Percentiles rank a stretch among this genome's conserved stretches.
Conservation (phyloP, 1,140 invertebrate species). For the Monomorium pharaonis region DNA sequence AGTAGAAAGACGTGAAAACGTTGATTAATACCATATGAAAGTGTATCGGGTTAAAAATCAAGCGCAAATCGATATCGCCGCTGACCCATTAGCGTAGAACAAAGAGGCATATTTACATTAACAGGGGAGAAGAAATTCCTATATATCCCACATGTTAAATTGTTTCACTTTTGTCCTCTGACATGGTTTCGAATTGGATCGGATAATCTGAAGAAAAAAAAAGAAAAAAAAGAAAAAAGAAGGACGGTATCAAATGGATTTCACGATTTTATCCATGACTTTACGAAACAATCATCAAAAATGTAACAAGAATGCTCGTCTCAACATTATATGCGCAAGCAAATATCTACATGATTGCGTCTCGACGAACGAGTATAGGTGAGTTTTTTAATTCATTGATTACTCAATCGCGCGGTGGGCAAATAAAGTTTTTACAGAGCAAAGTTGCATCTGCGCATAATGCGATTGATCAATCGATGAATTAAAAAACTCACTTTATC, state of each 20-base stretch:
- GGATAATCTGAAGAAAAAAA: not conserved
- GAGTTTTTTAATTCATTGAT: too few species aligned
- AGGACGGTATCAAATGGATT: not conserved
- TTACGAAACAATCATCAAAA: not conserved
- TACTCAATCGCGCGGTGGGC: too few species aligned
- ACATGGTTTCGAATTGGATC: not conserved
- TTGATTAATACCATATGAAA: slow-evolving; percentile 51
- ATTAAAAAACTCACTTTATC: too few species aligned
- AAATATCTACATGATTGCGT: slow-evolving; percentile 5
- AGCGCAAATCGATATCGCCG: slow-evolving; percentile 6
- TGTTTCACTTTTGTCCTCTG: slow-evolving; percentile 1
- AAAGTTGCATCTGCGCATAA: too few species aligned
- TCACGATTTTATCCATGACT: not conserved
- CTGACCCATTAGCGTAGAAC: slow-evolving; percentile 3
- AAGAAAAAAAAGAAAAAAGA: not conserved
- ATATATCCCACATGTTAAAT: slow-evolving; percentile 20
- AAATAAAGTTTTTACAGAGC: too few species aligned
- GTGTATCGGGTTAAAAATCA: slow-evolving; percentile 32
- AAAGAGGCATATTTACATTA: slow-evolving; percentile 29
- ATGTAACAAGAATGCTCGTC: not conserved
- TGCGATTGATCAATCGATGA: too few species aligned
- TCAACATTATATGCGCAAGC: not conserved
- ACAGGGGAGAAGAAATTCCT: slow-evolving; percentile 11
- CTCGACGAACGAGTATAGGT: not conserved
- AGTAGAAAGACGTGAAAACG: slow-evolving; percentile 5